These are phyloP conservation scores for Helostoma temminkii DNA, from an alignment of 2,797 vertebrate genomes.

Conservation along the genomic window DNA sequence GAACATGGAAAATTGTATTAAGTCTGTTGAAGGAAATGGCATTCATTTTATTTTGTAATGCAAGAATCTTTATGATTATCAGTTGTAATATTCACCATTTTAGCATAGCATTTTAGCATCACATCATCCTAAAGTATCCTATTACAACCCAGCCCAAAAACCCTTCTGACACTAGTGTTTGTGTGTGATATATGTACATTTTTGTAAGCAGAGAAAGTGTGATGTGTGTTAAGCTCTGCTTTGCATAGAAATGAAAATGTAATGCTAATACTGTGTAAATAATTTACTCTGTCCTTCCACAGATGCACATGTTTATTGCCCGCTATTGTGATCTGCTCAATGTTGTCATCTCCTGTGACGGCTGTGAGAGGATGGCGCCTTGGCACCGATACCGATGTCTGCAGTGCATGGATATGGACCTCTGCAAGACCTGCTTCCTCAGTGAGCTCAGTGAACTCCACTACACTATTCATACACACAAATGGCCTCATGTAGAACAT, in stretches of 20 bases:
- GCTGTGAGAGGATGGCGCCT: slow-evolving; percentile 95
- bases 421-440: slow-evolving; percentile 97
- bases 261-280: background rate
- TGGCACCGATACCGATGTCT: slow-evolving; percentile 97
- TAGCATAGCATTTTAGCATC: no score
- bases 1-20: background rate
- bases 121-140: no score
- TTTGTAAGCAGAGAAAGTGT: background rate
- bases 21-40: slow-evolving; percentile 1
- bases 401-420: slow-evolving; percentile 98
- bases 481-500: no score
- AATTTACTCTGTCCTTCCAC: background rate
- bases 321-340: slow-evolving; percentile 96
- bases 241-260: background rate
- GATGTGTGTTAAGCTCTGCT: background rate
- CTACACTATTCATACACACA: background rate
- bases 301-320: slow-evolving; percentile 99
- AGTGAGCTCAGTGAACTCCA: slow-evolving; percentile 82
- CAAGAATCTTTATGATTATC: no score
- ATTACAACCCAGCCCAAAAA: background rate
- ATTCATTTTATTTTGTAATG: background rate
- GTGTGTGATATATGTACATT: background rate
- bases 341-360: slow-evolving; percentile 97
- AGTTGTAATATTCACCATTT: no score
- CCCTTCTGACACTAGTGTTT: background rate